Base-by-base conservation (phyloP, 1,140 invertebrate species). In the Drosophila arizonae region DNA sequence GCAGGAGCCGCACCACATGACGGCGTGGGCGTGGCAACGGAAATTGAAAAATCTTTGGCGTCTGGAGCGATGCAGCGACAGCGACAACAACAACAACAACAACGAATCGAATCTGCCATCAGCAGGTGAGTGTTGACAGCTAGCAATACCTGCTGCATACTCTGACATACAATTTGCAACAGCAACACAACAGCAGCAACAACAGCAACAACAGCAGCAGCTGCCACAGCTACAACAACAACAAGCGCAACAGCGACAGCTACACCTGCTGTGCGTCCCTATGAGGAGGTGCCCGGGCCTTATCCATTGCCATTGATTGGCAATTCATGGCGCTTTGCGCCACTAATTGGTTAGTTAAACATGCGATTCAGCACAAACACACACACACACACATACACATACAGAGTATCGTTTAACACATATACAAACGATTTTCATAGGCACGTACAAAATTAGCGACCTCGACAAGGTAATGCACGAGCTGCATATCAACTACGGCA, bases 321-420 rank as follows among this genome's bases (percentile, higher is more conserved):
- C 30, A 97, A 97, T 90, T 95, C 95, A 11, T 97, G 96, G 96
- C 92, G 96, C 72, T 96, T 96, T 91, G 94, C 96, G 48, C 93
- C 95, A 86, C 21, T 94, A 64, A 93, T 95, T 81, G 95, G 95
- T 95, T 92, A 92, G 91, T 76, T 10, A 26, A 58, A 43, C 55
- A 48, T 13, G 36, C 33, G 15, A 26, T 33, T 45, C 55, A 45
- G 10, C 39, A 43, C 13, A 28, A 3, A 5, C 21, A 3, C 41
- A 2, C 17, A 39, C 33, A 21, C 30, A 24, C 10, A 41, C 4
- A 43, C 11, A 56, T 5, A 6, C 0, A 41, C 11, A 24, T 33
- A 6, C 6, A 33, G 33, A 33, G 6, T 9, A 13, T 6, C 15
- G 4, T n/a, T 13, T 41, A 56, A 39, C 43, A 17, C 43, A 15